Base-by-base conservation (phyloP, 2,113 vertebrate genomes). In the Ciconia boyciana region DNA sequence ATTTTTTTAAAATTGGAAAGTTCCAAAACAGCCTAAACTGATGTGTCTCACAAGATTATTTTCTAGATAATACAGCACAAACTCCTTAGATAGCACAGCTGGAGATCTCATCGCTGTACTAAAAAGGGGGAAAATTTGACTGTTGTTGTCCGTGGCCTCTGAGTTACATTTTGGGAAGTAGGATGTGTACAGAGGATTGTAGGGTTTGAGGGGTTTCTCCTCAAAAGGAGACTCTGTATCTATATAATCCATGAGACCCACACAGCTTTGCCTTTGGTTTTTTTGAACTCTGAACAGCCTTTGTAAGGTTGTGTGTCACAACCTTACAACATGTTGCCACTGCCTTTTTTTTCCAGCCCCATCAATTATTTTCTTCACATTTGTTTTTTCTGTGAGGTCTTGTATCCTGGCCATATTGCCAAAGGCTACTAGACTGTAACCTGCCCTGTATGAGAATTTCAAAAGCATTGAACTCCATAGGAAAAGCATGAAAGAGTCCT, bases 401-500 rank as follows among this genome's bases (percentile, higher is more conserved):
- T 71, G 19, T 79, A 80, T 78, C 44, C 52, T 57, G 41, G 70
- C n/a, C 70, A 77, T 75, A 61, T 74, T 80, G 87, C 91, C 72
- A 82, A 89, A 62, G 66, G 89, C 92, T 94, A 24, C 41, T 43
- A 87, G 82, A 48, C 54, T 93, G 43, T 46, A 83, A 90, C 46
- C 54, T 91, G 31, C 65, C 28, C 52, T 64, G 10, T 34, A 78
- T 36, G 58, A 75, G 68, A 85, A 65, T 96, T 92, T 97, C 77
- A 96, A 94, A 95, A 94, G n/a, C 34, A 69, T 46, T 75, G 21
- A 41, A 51, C 46, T 75, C 34, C 57, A 43, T 26, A 71, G 55
- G n/a, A 91, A 70, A 92, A 89, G 74, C 93, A 91, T 90, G 74
- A 95, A 84, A 95, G 83, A 77, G 28, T 81, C 29, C 62, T 94